Base-by-base conservation (phyloP, 1,140 invertebrate genomes). In the Trypoxylus dichotomus region DNA sequence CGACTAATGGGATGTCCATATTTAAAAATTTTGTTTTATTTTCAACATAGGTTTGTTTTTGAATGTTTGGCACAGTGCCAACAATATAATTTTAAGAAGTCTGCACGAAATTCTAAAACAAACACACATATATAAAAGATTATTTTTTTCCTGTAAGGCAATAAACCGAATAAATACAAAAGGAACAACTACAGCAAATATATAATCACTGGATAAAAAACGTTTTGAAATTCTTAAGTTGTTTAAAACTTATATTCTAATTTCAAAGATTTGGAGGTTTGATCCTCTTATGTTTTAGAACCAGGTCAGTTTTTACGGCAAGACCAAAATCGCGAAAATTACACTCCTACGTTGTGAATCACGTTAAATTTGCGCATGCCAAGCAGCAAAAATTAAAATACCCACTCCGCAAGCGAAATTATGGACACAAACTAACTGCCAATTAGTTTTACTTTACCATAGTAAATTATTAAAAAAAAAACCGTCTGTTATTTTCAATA, bases 1-100 rank as follows among this genome's bases (percentile, higher is more conserved):
- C 60, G 60, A 29, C 60, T 68, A 68, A 74, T 74, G 29, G 41
- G 41, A n/a, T 74, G 37, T 74, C 72, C 72, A 74, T 74, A 74
- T 74, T 74, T 74, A 74, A 74, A 43, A 74, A 74, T 74, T 74
- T 74, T 43, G 72, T 68, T 68, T 68, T 68, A 68, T 68, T 68
- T 68, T 68, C 60, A 27, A 68, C 72, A 74, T 74, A 37, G 72
- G 41, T 74, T 74, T 74, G 72, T 74, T 74, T 74, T 74, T 74
- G 72, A 74, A 74, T 74, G 41, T 74, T 74, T 74, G 72, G 72
- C 72, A 74, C 3, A 29, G 10, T 29, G 72, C 72, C 72, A 74
- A 15, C 60, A 74, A 74, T 74, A 74, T 43, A 43, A 74, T 74
- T 74, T 74, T 74, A 74, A 74, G 72, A 41, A 74, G 41, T 74